Percentiles rank a stretch among this genome's conserved stretches.
Evolutionary conservation across 2,888 invertebrate genomes (phyloP).

Genomic region (Gymnocheta viridis): DNA sequence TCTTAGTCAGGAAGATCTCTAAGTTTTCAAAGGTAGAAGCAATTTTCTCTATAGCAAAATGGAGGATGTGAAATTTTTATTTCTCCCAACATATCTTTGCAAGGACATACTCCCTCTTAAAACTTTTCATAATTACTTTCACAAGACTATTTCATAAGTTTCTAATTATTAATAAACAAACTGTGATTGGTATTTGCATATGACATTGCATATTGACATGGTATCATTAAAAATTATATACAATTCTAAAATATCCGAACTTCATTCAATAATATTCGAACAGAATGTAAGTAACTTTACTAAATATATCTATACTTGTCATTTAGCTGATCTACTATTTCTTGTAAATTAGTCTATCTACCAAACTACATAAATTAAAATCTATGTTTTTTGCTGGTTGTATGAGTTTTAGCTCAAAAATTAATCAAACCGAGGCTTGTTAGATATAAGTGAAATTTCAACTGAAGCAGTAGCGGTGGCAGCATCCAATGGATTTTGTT

Average conservation of each 20-base stretch:
- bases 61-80: too few species aligned
- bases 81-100: too few species aligned
- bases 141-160: too few species aligned
- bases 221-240: background rate
- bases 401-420: slow-evolving; percentile 33
- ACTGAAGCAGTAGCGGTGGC: background rate
- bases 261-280: background rate
- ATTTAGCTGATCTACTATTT: background rate
- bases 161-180: too few species aligned
- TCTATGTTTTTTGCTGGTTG: background rate
- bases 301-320: background rate
- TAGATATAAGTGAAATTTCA: slow-evolving; percentile 30
- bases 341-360: slow-evolving; percentile 32
- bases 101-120: too few species aligned
- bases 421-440: slow-evolving; percentile 47
- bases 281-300: background rate
- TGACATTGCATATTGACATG: too few species aligned
- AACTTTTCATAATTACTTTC: too few species aligned
- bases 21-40: too few species aligned
- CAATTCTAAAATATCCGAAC: background rate
- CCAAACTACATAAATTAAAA: slow-evolving; percentile 19
- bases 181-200: too few species aligned
- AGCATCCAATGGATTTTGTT: slow-evolving; percentile 32
- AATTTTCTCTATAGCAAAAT: too few species aligned
- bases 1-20: too few species aligned